Evolutionary conservation across 2,888 invertebrate genomes (phyloP).

Genomic region (Catocala nupta): DNA sequence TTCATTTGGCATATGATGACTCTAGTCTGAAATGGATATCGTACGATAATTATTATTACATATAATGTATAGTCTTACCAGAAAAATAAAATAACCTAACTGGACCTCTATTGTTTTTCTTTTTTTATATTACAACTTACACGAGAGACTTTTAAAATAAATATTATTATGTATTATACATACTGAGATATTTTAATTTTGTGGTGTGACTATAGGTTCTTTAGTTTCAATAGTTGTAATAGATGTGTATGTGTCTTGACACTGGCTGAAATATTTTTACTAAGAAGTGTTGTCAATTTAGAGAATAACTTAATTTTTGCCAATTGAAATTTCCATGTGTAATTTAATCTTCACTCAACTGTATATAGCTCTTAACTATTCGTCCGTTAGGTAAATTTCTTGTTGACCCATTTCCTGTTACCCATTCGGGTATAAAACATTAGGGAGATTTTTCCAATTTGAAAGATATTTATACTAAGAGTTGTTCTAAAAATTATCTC

Average conservation of each 20-base stretch:
- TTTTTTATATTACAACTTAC: too few relatives aligned
- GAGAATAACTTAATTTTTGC: slow-evolving; percentile 40
- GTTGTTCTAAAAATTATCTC: slow-evolving; percentile 54
- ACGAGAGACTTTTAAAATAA: too few relatives aligned
- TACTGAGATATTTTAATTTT: not conserved
- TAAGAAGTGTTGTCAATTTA: slow-evolving; percentile 32
- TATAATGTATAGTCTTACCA: slow-evolving; percentile 2
- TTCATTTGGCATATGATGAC: slow-evolving; percentile 47
- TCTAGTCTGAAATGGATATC: slow-evolving; percentile 39
- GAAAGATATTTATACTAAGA: slow-evolving; percentile 52
- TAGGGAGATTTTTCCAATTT: slow-evolving; percentile 46
- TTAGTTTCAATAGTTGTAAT: slow-evolving; percentile 41
- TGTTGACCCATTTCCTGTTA: slow-evolving; percentile 61
- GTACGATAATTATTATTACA: not conserved
- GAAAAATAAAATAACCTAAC: not conserved
- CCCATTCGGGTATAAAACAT: slow-evolving; percentile 55
- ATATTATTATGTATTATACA: too few relatives aligned
- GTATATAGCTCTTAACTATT: slow-evolving; percentile 70
- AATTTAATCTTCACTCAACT: slow-evolving; percentile 60
- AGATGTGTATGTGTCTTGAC: slow-evolving; percentile 13
- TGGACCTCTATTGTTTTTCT: not conserved
- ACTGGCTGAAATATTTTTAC: slow-evolving; percentile 11
- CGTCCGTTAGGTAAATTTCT: slow-evolving; percentile 74
- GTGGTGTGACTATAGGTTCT: slow-evolving; percentile 18
- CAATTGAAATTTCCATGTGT: slow-evolving; percentile 58